These are phyloP conservation scores for Thereuonema tuberculata DNA, from an alignment of 1,140 invertebrate species.

Conservation along the genomic window DNA sequence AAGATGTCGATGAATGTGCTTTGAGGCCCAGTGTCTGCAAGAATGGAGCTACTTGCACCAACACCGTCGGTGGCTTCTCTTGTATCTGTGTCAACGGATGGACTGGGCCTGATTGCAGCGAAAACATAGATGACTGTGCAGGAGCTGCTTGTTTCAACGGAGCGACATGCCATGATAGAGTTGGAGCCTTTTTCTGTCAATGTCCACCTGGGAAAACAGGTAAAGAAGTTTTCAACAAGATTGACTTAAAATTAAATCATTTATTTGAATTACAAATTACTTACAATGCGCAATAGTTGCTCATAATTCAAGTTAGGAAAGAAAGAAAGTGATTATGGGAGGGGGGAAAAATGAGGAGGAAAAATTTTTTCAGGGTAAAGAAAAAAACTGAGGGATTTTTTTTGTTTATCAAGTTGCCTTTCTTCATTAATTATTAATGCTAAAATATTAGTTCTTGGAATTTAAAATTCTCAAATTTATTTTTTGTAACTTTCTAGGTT, in stretches of 20 bases:
- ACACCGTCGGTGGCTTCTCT: constrained; percentile 72
- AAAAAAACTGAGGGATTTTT: too few relatives aligned
- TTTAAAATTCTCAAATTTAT: not conserved
- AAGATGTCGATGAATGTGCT: constrained; percentile 37
- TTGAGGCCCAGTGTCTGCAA: constrained; percentile 62
- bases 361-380: too few relatives aligned
- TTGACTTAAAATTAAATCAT: not conserved
- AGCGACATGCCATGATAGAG: constrained; percentile 87
- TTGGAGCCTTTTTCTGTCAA: constrained; percentile 86
- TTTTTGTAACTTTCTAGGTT: constrained; percentile 37
- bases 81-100: constrained; percentile 96
- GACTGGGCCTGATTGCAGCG: constrained; percentile 76
- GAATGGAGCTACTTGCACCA: constrained; percentile 89
- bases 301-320: too few relatives aligned
- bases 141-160: constrained; percentile 89
- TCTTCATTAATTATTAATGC: too few relatives aligned
- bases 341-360: too few relatives aligned
- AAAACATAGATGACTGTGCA: constrained; percentile 87
- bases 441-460: not conserved
- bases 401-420: too few relatives aligned
- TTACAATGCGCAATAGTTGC: too few relatives aligned
- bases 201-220: constrained; percentile 91
- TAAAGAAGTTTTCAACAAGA: constrained; percentile 29
- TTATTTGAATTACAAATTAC: too few relatives aligned
- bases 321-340: too few relatives aligned